These are phyloP conservation scores for Eolophus roseicapilla DNA, from an alignment of 2,113 vertebrate species.

Conservation along the genomic window DNA sequence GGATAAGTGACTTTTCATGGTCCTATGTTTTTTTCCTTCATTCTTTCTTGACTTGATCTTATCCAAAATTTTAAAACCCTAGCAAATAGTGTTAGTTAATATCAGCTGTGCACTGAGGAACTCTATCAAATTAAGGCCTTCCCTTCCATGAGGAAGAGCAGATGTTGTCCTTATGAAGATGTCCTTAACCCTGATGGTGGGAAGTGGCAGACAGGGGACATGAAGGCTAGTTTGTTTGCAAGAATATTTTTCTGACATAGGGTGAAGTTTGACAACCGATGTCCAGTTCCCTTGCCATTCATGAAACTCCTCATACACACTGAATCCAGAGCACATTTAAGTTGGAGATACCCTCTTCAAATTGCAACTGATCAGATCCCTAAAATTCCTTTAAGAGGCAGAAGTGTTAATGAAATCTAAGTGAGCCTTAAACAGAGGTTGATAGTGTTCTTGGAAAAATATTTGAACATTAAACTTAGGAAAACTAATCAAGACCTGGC, in stretches of 20 bases:
- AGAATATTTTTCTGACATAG: not conserved
- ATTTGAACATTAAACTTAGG: not conserved
- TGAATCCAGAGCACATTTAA: not conserved
- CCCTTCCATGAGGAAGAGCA: not conserved
- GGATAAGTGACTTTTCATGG: not conserved
- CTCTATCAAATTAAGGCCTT: not conserved
- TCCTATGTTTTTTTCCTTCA: not conserved
- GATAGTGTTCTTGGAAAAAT: not conserved
- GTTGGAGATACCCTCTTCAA: not conserved
- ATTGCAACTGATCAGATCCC: rapidly evolving
- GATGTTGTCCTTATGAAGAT: not conserved
- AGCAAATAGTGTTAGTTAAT: not conserved
- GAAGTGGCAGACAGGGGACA: not conserved
- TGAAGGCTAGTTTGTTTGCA: not conserved
- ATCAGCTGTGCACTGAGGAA: not conserved
- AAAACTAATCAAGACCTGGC: not conserved
- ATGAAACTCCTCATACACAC: not conserved
- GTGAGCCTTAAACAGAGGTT: not conserved
- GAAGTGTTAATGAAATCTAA: not conserved
- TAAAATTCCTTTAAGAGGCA: not conserved
- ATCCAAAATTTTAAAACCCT: not conserved
- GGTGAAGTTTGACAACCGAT: not conserved
- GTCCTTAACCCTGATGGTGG: not conserved
- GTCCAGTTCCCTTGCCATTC: not conserved
- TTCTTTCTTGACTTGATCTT: not conserved